These are phyloP conservation scores for Bombus polaris DNA, from an alignment of 1,140 invertebrate species.

Conservation along the genomic window DNA sequence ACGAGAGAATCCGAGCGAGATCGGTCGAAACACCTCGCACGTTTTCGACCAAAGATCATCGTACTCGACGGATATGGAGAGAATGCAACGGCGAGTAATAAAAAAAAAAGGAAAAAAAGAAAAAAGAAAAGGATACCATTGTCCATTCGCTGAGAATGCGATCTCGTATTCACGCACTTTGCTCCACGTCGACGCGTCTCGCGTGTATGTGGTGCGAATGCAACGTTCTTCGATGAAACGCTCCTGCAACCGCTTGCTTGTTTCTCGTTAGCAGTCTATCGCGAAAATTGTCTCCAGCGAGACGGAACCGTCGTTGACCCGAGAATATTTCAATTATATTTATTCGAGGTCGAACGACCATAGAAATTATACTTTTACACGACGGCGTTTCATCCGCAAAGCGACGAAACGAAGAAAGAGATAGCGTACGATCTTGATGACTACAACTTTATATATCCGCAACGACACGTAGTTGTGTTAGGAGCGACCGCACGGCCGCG, in stretches of 20 bases:
- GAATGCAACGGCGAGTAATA: slow-evolving; percentile 4
- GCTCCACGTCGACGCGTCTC: slow-evolving; percentile 9
- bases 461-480: too few relatives aligned
- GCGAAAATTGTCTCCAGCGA: too few relatives aligned
- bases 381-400: neutral
- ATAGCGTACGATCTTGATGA: too few relatives aligned
- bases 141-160: slow-evolving; percentile 32
- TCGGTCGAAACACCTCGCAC: too few relatives aligned
- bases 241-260: neutral
- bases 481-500: too few relatives aligned
- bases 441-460: too few relatives aligned
- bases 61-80: neutral
- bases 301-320: too few relatives aligned
- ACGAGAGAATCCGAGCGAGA: too few relatives aligned
- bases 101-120: neutral
- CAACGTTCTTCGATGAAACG: neutral
- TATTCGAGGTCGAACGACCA: too few relatives aligned
- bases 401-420: neutral
- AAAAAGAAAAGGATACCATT: slow-evolving; percentile 58
- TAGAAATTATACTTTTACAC: too few relatives aligned
- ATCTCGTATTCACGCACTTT: slow-evolving; percentile 59
- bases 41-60: slow-evolving; percentile 1
- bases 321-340: too few relatives aligned
- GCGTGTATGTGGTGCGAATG: slow-evolving; percentile 55
- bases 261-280: neutral